Conservation (phyloP, 2,113 vertebrate genomes). For the Caranx ignobilis region DNA sequence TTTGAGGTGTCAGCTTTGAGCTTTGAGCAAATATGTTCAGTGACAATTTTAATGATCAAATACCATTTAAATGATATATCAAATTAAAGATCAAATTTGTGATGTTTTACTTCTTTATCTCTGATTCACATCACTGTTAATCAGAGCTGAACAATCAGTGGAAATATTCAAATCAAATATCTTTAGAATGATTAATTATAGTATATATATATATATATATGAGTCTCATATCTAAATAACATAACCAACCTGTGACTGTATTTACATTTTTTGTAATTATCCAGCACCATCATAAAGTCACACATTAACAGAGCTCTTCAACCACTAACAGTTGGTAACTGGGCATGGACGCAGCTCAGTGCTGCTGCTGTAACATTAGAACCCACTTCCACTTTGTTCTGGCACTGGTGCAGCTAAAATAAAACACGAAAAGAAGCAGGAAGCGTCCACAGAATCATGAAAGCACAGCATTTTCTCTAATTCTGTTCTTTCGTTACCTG, state of each 20-base stretch:
- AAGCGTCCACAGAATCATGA: background rate
- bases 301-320: background rate
- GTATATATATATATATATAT: no score
- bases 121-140: background rate
- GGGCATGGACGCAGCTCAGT: slow-evolving; percentile 28
- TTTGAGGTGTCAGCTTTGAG: no score
- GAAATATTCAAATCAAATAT: no score
- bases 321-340: background rate
- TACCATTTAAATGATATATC: background rate
- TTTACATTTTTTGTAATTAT: no score
- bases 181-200: no score
- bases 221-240: no score
- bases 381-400: slow-evolving; percentile 32
- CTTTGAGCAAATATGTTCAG: no score
- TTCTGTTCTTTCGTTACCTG: slow-evolving; percentile 50
- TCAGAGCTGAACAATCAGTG: no score
- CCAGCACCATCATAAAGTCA: background rate
- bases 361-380: slow-evolving; percentile 40
- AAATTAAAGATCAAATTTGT: background rate
- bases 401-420: slow-evolving; percentile 12
- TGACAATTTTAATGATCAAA: no score
- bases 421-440: slow-evolving; percentile 10
- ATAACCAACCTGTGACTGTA: background rate
- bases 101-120: background rate
- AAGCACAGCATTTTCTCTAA: background rate